Conservation (phyloP, 2,113 vertebrate genomes). For the Pardalotus punctatus region DNA sequence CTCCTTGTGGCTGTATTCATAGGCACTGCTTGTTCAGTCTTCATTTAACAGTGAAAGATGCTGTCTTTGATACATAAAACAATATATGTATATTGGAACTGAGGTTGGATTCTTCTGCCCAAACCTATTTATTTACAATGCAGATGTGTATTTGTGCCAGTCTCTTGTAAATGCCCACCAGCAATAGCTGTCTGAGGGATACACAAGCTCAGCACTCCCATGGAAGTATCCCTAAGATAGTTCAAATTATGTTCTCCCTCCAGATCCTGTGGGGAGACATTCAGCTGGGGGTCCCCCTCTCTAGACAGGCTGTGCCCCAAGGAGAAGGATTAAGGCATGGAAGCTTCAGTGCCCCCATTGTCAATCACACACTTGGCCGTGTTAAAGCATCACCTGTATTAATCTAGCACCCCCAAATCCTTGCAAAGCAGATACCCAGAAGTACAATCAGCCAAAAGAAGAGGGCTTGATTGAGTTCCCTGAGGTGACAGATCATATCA, state of each 20-base stretch:
- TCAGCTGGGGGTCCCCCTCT: background rate
- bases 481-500: background rate
- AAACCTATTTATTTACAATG: background rate
- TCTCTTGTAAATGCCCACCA: background rate
- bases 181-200: background rate
- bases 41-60: background rate
- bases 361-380: background rate
- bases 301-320: background rate
- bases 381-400: background rate
- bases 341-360: background rate
- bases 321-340: background rate
- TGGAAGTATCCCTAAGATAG: background rate
- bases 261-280: background rate
- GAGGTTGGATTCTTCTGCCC: background rate
- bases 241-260: background rate
- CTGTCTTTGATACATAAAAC: background rate
- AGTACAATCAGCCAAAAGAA: background rate
- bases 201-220: background rate
- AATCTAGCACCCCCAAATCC: background rate
- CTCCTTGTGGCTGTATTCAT: background rate
- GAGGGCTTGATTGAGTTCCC: background rate
- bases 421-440: background rate
- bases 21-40: background rate
- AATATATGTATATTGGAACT: background rate
- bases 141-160: background rate